Conservation (phyloP, 2,888 invertebrate species). For the Seira ritae region DNA sequence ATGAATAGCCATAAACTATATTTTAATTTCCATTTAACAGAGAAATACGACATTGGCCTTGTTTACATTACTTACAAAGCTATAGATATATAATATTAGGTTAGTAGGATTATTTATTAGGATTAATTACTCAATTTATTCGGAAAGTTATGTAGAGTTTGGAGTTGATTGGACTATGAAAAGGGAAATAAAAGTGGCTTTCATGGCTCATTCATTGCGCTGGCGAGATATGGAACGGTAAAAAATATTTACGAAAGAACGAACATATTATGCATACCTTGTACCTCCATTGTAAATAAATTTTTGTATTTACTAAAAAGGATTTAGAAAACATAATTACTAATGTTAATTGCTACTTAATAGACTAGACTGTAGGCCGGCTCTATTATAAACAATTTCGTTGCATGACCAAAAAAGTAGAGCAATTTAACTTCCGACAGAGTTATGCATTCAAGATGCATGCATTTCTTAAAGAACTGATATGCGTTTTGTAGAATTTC, state of each 20-base stretch:
- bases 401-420: not conserved
- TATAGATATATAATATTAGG: not conserved
- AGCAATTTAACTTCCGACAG: not conserved
- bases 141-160: too few relatives aligned
- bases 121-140: too few relatives aligned
- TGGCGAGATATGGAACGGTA: not conserved
- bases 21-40: too few relatives aligned
- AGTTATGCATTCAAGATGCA: not conserved
- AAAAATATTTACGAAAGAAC: not conserved
- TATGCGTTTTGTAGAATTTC: too few relatives aligned
- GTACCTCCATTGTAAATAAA: not conserved
- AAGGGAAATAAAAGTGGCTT: too few relatives aligned
- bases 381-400: too few relatives aligned
- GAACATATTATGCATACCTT: not conserved
- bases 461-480: not conserved
- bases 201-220: too few relatives aligned
- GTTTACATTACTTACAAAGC: too few relatives aligned
- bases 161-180: too few relatives aligned
- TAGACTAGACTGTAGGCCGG: too few relatives aligned
- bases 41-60: too few relatives aligned
- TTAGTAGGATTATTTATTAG: not conserved
- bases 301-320: not conserved
- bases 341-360: not conserved
- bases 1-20: not conserved
- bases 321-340: not conserved